Evolutionary conservation across 2,113 vertebrate genomes (phyloP), one percentile per base, ranked within the genome.

Genomic region (Cebus imitator): DNA sequence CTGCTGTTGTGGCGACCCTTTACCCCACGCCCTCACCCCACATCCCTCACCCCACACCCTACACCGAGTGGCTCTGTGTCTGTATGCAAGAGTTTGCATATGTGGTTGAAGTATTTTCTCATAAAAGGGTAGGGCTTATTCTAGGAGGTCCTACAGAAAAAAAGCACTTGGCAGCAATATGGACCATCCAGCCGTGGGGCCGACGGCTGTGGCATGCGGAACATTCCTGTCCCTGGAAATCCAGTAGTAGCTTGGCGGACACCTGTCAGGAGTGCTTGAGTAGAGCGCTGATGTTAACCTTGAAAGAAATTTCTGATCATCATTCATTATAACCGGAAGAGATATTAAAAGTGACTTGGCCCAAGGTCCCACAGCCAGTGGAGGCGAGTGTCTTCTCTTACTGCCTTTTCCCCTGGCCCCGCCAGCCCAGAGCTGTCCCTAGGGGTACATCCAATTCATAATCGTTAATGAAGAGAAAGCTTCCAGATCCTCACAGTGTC

Each of bases 171-270:
- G 11, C 58, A 12, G n/a, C 68, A n/a, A 0, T 0, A 1, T 55
- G 66, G 66, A 37, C 80, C 45, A 35, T 27, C 75, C 48, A 13
- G 11, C 18, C 10, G 1, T n/a, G 50, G 79, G 61, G 55, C 57
- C 37, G 2, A 16, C 23, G 8, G 1, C 79, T 25, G 45, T 17
- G 70, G 16, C 37, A 2, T 5, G 9, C 0, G 7, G 43, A 23
- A 17, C 21, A 10, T 80, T 75, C 55, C 55, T 12, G 20, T n/a
- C 73, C 2, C 37, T 43, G 50, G 55, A 11, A 72, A 0, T 86
- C 58, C 4, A 13, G 25, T 0, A 61, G 1, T 61, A 61, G 58
- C 58, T 27, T 61, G 25, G 58, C 11, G 25, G 58, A 61, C 58
- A 61, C 58, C 61, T 21, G 61, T 64, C 61, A 64, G 40, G 57